phyloP scores from a whole-genome alignment of 2,888 invertebrate genomes.

The Clanis bilineata region DNA sequence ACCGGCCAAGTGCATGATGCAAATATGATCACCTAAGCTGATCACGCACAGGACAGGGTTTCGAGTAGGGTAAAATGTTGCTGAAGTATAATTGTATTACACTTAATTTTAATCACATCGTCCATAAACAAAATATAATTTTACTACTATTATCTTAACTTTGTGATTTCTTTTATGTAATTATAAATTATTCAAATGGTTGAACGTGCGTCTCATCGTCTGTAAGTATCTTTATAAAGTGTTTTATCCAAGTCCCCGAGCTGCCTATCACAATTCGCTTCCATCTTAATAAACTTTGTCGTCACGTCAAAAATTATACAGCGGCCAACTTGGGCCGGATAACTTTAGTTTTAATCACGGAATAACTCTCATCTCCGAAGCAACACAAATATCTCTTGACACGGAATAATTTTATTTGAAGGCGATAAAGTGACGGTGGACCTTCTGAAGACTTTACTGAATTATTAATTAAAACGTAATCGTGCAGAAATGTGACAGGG shows the following conservation, averaged over 20 bases:
- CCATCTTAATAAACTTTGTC: not conserved
- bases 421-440: not conserved
- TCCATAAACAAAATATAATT: no score
- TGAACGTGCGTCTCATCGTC: not conserved
- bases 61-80: no score
- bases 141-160: no score
- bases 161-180: not conserved
- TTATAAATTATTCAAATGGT: not conserved
- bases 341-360: not conserved
- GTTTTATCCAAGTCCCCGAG: not conserved
- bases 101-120: no score
- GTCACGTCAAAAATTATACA: not conserved
- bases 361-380: not conserved
- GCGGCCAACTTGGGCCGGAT: not conserved
- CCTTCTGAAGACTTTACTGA: not conserved
- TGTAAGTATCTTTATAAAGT: not conserved
- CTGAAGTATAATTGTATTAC: no score
- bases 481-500: not conserved
- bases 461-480: constrained; percentile 7
- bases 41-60: no score
- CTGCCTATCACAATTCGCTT: not conserved
- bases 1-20: no score
- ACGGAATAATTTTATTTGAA: not conserved
- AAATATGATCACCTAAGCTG: no score
- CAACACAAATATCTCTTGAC: not conserved